Evolutionary conservation across 2,113 vertebrate species (phyloP), one percentile per base, ranked within the genome.

Genomic region (Charina bottae): DNA sequence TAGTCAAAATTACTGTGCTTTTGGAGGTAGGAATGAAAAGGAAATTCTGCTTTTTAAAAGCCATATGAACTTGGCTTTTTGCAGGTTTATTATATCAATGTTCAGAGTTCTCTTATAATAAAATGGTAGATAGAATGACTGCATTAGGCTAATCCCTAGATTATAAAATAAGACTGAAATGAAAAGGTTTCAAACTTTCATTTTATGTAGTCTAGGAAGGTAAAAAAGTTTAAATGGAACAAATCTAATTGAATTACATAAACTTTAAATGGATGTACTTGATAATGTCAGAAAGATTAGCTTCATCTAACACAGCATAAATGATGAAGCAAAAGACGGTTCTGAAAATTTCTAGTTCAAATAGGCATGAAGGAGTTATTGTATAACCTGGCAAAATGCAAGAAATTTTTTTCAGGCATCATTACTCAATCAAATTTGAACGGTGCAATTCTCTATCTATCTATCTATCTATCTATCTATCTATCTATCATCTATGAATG

Each of bases 191-290:
- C 49, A 68, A 68, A 46, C 33, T 90, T 93, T 90, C 90, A 88
- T 90, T 94, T 93, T 54, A 53, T 59, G 0, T 86, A 91, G 8
- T 90, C 59, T 33, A 21, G 37, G 6, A 92, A 92, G 53, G 78
- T 42, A 33, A 68, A 95, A 92, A 94, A 93, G 92, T 19, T 90
- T 86, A 93, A 93, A 90, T 78, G 42, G 49, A 89, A 86, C 89
- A 94, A 93, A 91, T 90, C 8, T 33, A 92, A 37, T 92, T 87
- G 59, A 92, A 85, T 84, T 60, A 89, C 55, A 78, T 21, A 93
- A 89, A 92, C 33, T 33, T 62, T 15, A 64, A 59, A 49, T 90
- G 59, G 13, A 93, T 24, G 33, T 89, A 93, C 72, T 89, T 92
- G 87, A 88, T 89, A 56, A 92, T 94, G 28, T 53, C 54, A 87